Evolutionary conservation across 1,140 invertebrate species (phyloP).

Genomic region (Drosophila leontia): DNA sequence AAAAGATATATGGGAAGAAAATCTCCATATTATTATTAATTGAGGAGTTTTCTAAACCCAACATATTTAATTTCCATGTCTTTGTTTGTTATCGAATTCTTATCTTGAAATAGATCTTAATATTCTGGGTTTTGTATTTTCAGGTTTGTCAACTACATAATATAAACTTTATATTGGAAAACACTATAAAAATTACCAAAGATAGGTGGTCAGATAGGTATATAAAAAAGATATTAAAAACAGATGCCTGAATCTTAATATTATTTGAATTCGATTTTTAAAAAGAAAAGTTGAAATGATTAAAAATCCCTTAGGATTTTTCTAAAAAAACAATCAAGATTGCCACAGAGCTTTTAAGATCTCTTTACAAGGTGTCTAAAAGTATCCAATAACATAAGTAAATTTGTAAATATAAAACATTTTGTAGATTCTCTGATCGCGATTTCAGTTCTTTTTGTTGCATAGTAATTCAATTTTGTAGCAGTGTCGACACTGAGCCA

Average conservation of each 20-base stretch:
- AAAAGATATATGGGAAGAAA: too few species aligned
- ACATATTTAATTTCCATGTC: background rate
- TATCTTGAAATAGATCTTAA: accelerated
- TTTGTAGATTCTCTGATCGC: background rate
- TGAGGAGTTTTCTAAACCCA: background rate
- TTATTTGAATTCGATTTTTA: background rate
- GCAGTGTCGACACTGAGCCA: conserved; percentile 15
- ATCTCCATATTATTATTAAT: background rate
- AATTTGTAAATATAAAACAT: background rate
- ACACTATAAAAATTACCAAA: background rate
- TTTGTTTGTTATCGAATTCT: background rate
- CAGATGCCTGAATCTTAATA: background rate
- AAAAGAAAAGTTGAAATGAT: background rate
- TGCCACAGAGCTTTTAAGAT: background rate
- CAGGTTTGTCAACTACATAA: background rate
- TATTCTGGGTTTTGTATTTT: background rate
- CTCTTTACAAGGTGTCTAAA: background rate
- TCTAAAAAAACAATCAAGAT: background rate
- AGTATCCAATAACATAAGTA: background rate
- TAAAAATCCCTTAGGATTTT: background rate
- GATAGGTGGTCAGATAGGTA: background rate
- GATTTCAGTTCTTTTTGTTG: background rate
- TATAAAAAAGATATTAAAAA: background rate
- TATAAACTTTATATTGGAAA: background rate
- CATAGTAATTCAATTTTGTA: background rate